Percentiles rank a stretch among this genome's conserved stretches.
Conservation (phyloP, 2,113 vertebrate species). For the Rhodinocichla rosea region DNA sequence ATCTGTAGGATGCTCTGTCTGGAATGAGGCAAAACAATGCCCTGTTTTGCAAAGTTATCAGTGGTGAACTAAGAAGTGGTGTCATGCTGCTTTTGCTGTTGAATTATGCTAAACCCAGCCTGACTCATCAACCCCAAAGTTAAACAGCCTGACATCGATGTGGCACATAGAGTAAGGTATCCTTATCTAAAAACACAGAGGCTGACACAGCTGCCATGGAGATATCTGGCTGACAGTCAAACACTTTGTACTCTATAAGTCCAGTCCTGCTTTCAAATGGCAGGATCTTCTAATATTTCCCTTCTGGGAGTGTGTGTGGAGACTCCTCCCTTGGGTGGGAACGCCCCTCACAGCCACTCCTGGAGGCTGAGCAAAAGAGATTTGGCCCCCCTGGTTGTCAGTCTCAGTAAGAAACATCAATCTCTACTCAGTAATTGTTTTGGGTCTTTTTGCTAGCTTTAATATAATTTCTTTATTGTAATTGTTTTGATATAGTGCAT, state of each 20-base stretch:
- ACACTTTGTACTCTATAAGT: not conserved
- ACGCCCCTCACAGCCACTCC: fast-evolving
- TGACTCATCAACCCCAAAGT: not conserved
- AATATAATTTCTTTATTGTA: not conserved
- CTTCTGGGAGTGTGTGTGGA: not conserved
- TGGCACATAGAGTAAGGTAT: not conserved
- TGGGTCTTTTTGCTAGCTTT: not conserved
- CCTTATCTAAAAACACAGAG: not conserved
- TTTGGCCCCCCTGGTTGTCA: fast-evolving
- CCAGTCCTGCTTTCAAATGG: not conserved
- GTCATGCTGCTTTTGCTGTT: not conserved
- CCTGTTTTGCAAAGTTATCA: not conserved
- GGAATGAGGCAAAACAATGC: not conserved
- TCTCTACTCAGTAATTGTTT: not conserved
- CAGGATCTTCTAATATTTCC: not conserved
- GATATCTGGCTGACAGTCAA: not conserved
- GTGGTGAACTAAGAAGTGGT: not conserved
- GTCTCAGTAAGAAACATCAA: not conserved
- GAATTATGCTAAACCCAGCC: not conserved
- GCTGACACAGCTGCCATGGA: not conserved
- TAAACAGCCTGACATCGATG: not conserved
- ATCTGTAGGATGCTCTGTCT: not conserved
- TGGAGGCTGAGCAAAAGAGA: not conserved
- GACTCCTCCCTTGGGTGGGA: not conserved
- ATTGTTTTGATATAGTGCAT: not conserved